Evolutionary conservation across 2,888 invertebrate species (phyloP), one percentile per base, ranked within the genome.

Genomic region (Koerneria pararmatus): DNA sequence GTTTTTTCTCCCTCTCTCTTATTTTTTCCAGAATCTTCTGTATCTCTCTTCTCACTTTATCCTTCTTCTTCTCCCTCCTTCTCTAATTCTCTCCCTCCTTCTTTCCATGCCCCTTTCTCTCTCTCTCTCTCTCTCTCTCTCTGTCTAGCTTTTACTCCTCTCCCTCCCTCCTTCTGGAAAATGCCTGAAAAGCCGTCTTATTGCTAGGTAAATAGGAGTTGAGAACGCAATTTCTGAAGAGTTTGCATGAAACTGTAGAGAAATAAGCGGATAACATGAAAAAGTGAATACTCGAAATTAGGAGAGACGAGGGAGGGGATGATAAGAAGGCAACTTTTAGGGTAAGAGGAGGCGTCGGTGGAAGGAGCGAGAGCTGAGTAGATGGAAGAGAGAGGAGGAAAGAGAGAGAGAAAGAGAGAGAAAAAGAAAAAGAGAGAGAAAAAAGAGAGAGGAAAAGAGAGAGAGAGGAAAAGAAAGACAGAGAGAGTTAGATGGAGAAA

Each of bases 301-400:
- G 41, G 15, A 48, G 37, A 61, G 31, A 41, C 41, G 49, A 32
- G 51, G 59, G 53, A 31, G 1, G 46, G 35, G 22, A 46, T 34
- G 27, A 29, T 24, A 29, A 57, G 65, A 48, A 56, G 59, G 41
- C 48, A 49, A 59, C 37, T 51, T 41, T 49, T 31, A 53, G 46
- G 34, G 67, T 60, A 62, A 48, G 63, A 56, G 58, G 65, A 53
- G 51, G 62, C 27, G 62, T 48, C 41, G 64, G 67, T 58, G 62
- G 66, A 68, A 57, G 53, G 46, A 31, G 58, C 51, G 65, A 48
- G 61, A 61, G 65, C 62, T 65, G 56, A 65, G 54, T 34, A 35
- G 53, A 54, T 58, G 22, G 65, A 56, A 56, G 68, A 34, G 54
- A 24, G 49, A 58, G 2, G 48, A 64, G 69, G 65, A 37, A 56